Evolutionary conservation across 2,113 vertebrate genomes (phyloP).

Genomic region (Ptychochromis oligacanthus): DNA sequence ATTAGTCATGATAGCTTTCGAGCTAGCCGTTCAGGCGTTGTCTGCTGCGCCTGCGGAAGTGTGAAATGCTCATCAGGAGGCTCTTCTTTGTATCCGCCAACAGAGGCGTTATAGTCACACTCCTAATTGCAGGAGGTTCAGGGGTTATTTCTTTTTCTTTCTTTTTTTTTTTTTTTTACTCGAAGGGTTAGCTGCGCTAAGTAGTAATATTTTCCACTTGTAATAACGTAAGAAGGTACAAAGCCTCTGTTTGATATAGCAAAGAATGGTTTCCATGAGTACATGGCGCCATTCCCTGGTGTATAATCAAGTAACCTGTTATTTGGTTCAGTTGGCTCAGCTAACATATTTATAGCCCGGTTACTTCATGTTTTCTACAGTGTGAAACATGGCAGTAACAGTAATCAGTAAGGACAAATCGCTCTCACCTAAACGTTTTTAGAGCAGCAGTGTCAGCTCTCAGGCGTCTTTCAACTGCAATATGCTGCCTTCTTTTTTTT

Average conservation of each 20-base stretch:
- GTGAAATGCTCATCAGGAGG: conserved; percentile 19
- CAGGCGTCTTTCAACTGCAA: no score
- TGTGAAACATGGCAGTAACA: background rate
- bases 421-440: no score
- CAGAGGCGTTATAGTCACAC: conserved; percentile 20
- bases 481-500: background rate
- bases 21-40: conserved; percentile 74
- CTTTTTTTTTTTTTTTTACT: background rate
- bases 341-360: background rate
- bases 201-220: background rate
- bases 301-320: conserved; percentile 42
- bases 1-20: conserved; percentile 41
- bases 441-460: no score
- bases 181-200: no score
- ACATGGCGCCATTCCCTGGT: conserved; percentile 18
- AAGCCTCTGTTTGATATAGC: background rate
- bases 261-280: background rate
- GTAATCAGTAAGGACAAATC: background rate
- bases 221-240: background rate
- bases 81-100: conserved; percentile 50
- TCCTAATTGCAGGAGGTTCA: background rate
- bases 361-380: background rate
- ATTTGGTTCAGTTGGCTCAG: conserved; percentile 17
- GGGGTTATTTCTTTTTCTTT: background rate
- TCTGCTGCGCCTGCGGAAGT: conserved; percentile 72